These are phyloP conservation scores for Hemitrygon akajei DNA, from an alignment of 2,797 vertebrate genomes.

Conservation along the genomic window DNA sequence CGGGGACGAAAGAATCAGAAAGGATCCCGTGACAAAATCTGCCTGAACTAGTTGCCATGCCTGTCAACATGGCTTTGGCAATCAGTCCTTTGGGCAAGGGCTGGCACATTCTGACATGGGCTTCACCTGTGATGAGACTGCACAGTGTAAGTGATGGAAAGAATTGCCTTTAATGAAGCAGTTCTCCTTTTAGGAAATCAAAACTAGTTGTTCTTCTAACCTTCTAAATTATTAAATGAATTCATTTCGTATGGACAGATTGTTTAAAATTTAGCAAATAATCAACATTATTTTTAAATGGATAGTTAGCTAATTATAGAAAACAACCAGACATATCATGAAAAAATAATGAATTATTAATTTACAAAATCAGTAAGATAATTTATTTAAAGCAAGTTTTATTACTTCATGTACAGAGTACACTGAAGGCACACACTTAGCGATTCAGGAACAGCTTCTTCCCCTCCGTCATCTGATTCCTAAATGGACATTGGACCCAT, in stretches of 20 bases:
- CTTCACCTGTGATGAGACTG: background rate
- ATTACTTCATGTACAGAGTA: background rate
- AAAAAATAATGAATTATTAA: background rate
- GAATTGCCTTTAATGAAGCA: too few species aligned
- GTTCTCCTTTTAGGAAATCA: background rate
- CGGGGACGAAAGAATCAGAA: background rate
- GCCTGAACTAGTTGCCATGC: background rate
- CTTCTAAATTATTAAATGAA: conserved; percentile 17
- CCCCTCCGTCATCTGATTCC: too few species aligned
- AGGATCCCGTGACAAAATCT: background rate
- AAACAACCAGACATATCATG: background rate
- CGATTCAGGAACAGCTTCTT: too few species aligned
- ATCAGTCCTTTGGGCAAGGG: background rate
- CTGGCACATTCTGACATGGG: background rate
- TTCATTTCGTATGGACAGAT: background rate
- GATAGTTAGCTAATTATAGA: background rate
- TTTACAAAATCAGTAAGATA: background rate
- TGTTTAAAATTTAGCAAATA: background rate
- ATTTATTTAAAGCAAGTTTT: background rate
- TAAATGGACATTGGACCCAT: too few species aligned
- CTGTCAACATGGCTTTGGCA: background rate
- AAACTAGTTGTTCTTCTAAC: background rate
- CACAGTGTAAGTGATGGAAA: background rate
- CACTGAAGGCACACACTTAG: too few species aligned
- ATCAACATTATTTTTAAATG: conserved; percentile 8